Conservation (phyloP, 2,888 invertebrate genomes). For the Linnaemya tessellans region DNA sequence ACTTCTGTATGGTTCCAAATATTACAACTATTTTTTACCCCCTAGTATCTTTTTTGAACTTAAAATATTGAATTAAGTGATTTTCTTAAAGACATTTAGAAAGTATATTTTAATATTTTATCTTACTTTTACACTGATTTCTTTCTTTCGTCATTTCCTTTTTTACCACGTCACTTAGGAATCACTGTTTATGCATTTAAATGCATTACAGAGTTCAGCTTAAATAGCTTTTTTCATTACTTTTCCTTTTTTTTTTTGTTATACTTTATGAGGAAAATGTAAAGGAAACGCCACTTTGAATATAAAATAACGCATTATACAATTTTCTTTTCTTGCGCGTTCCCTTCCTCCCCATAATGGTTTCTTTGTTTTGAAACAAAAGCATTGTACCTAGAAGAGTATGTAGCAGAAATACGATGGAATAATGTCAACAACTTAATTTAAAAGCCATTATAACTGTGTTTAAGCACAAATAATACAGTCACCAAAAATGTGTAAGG, state of each 20-base stretch:
- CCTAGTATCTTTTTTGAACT: too few species aligned
- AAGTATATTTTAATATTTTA: neutral
- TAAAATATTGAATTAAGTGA: neutral
- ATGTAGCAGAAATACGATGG: conserved; percentile 54
- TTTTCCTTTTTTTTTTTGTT: conserved; percentile 20
- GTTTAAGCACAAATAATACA: conserved; percentile 68
- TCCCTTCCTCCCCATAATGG: conserved; percentile 7
- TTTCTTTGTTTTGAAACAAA: conserved; percentile 60
- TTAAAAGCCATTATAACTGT: conserved; percentile 71
- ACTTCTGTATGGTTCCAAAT: too few species aligned
- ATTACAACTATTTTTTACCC: too few species aligned
- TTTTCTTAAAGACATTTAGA: neutral
- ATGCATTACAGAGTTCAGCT: conserved; percentile 62
- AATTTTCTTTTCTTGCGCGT: conserved; percentile 33
- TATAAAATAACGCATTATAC: conserved; percentile 68
- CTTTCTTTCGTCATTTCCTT: neutral
- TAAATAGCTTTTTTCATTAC: conserved; percentile 61
- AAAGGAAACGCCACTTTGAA: conserved; percentile 70
- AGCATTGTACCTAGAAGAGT: conserved; percentile 27
- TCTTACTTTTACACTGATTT: conserved; percentile 12
- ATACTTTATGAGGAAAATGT: conserved; percentile 33
- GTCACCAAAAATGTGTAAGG: conserved; percentile 41
- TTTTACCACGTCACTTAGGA: conserved; percentile 40
- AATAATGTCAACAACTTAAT: conserved; percentile 73
- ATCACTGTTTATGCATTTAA: conserved; percentile 61